phyloP scores from a whole-genome alignment of 2,888 invertebrate species.

The Leucophora obtusa region DNA sequence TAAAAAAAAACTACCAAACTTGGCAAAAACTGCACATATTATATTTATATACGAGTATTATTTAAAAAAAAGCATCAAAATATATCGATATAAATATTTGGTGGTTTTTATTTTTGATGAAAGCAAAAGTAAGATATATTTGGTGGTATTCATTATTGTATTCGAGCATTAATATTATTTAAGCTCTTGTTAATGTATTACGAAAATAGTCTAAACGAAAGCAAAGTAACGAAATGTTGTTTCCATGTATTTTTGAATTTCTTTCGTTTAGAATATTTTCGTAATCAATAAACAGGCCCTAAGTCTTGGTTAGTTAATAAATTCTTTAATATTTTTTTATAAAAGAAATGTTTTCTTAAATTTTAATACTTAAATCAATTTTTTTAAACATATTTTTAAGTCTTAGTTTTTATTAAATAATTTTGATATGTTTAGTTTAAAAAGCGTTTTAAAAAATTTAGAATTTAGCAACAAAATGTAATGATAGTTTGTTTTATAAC shows the following conservation, averaged over 20 bases:
- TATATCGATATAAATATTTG: conserved; percentile 13
- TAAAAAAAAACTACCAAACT: too few relatives aligned
- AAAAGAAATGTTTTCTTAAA: not conserved
- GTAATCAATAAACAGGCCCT: too few relatives aligned
- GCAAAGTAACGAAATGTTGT: too few relatives aligned
- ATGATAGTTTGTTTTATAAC: conserved; percentile 39
- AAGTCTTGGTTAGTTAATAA: conserved; percentile 22
- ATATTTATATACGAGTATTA: conserved; percentile 21
- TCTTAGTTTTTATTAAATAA: not conserved
- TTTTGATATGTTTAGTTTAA: conserved; percentile 51
- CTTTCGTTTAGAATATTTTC: too few relatives aligned
- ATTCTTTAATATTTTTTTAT: conserved; percentile 25
- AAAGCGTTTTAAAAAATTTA: conserved; percentile 42
- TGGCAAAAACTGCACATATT: conserved; percentile 33
- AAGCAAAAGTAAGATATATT: conserved; percentile 29
- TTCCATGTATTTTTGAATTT: too few relatives aligned
- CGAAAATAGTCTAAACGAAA: too few relatives aligned
- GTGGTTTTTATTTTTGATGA: not conserved
- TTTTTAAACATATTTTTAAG: conserved; percentile 7
- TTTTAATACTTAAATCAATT: conserved; percentile 38
- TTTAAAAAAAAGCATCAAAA: conserved; percentile 46
- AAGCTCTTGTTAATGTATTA: too few relatives aligned
- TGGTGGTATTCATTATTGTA: conserved; percentile 56
- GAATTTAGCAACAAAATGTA: conserved; percentile 53
- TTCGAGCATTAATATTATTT: conserved; percentile 25